Percentiles rank a stretch among this genome's conserved stretches.
Conservation (phyloP, 2,113 vertebrate genomes). For the Castor canadensis region DNA sequence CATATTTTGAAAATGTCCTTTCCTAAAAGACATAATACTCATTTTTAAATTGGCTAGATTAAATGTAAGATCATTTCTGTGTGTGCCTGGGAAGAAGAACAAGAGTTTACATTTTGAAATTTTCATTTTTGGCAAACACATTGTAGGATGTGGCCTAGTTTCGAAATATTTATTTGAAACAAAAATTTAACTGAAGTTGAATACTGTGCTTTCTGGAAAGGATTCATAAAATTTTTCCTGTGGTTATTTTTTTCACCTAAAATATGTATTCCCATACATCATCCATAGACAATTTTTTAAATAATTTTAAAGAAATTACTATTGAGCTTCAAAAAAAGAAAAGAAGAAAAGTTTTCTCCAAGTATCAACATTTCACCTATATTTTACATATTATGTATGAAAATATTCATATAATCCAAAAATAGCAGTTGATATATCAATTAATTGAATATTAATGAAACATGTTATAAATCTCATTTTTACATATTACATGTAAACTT, state of each 20-base stretch:
- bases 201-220: conserved; percentile 64
- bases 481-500: not conserved
- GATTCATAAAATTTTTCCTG: conserved; percentile 61
- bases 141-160: conserved; percentile 74
- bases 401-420: not conserved
- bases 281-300: conserved; percentile 1
- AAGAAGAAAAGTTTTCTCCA: not conserved
- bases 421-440: not conserved
- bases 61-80: conserved; percentile 35
- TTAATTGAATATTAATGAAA: not conserved
- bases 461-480: not conserved
- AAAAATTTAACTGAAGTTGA: conserved; percentile 71
- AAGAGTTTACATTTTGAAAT: conserved; percentile 68
- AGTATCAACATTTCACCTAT: not conserved
- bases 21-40: conserved; percentile 43
- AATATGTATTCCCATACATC: conserved; percentile 45
- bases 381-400: not conserved
- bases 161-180: conserved; percentile 77
- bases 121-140: conserved; percentile 68
- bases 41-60: conserved; percentile 49
- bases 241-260: conserved; percentile 60
- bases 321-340: not conserved
- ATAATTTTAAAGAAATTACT: conserved; percentile 24
- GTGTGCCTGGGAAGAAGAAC: conserved; percentile 55
- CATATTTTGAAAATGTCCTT: conserved; percentile 38